Conservation (phyloP, 92 coral and sea anemone genomes). For the Anthopleura xanthogrammica region DNA sequence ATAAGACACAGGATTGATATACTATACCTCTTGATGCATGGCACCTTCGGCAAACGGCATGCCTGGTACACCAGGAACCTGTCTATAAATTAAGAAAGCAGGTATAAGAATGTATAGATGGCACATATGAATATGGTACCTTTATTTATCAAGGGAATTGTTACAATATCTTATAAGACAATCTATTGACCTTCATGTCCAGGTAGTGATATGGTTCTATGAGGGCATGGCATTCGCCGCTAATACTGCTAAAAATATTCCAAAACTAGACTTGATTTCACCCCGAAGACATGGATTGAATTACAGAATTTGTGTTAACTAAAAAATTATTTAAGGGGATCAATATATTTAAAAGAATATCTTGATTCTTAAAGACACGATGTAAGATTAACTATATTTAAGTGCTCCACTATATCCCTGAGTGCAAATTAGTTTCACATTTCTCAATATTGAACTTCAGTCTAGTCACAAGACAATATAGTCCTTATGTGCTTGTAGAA, state of each 20-base stretch:
- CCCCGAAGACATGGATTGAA: background rate
- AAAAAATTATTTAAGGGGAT: background rate
- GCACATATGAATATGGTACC: background rate
- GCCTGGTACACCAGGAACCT: constrained; percentile 27
- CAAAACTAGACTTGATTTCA: background rate
- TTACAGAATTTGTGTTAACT: background rate
- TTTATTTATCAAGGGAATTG: background rate
- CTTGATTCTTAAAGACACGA: background rate
- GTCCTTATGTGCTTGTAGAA: constrained; percentile 26
- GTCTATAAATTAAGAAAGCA: constrained; percentile 1
- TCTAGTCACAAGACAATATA: constrained; percentile 39
- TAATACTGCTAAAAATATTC: background rate
- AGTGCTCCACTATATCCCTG: background rate
- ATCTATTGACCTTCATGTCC: constrained; percentile 1
- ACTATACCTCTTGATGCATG: constrained; percentile 18
- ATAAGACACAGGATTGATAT: background rate
- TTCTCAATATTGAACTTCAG: constrained; percentile 47
- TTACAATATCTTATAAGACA: background rate
- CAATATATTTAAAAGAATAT: background rate
- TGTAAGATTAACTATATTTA: background rate
- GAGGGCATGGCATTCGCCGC: background rate
- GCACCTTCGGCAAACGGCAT: constrained; percentile 29
- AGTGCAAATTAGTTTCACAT: constrained; percentile 20
- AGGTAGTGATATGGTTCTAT: background rate
- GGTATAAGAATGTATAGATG: background rate